Evolutionary conservation across 64 coral and sea anemone species (phyloP).

Genomic region (Actinia equina): DNA sequence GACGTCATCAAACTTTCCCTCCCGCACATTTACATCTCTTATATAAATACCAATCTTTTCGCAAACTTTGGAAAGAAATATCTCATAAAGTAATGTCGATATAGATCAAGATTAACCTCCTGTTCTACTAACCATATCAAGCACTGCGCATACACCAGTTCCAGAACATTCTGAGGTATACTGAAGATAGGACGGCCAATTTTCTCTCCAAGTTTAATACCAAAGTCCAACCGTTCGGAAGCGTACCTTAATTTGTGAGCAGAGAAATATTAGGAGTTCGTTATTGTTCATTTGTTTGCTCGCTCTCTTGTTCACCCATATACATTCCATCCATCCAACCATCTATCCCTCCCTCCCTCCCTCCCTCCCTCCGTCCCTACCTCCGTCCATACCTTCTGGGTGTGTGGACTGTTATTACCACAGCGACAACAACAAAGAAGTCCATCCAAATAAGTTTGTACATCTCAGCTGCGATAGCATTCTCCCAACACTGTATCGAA

Average conservation of each 20-base stretch:
- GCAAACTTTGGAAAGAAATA: no score
- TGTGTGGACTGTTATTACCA: constrained; percentile 61
- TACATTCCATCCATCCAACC: no score
- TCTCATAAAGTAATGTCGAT: no score
- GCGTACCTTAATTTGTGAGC: constrained; percentile 53
- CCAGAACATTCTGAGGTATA: constrained; percentile 75
- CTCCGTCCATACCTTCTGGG: constrained; percentile 55
- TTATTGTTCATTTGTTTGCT: no score
- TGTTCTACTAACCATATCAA: constrained; percentile 65
- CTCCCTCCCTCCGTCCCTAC: not conserved
- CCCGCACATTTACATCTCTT: no score
- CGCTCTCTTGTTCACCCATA: no score
- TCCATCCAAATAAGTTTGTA: constrained; percentile 88
- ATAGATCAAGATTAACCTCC: not conserved
- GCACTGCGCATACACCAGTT: constrained; percentile 78
- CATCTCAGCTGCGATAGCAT: constrained; percentile 87
- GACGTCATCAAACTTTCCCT: no score
- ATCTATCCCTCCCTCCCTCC: no score
- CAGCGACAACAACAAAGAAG: constrained; percentile 53
- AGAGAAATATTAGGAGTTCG: not conserved
- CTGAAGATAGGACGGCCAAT: constrained; percentile 70
- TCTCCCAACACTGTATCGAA: constrained; percentile 79
- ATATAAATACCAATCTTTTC: no score
- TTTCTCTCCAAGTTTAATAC: constrained; percentile 61
- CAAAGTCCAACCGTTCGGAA: constrained; percentile 56